phyloP scores from a whole-genome alignment of 2,113 vertebrate genomes.

The Heterotilapia buettikoferi region DNA sequence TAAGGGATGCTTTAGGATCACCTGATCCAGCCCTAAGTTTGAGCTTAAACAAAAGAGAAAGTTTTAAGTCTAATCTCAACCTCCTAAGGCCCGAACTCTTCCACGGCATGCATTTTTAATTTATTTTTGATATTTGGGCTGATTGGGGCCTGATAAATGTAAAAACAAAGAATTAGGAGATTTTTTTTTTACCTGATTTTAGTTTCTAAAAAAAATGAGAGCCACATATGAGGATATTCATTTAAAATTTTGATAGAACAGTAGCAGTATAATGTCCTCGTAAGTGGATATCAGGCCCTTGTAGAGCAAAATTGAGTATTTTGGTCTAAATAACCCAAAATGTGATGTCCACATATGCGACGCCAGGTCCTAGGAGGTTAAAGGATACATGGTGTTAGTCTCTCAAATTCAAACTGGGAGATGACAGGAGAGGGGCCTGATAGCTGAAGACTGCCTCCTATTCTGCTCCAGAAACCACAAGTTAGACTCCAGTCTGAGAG shows the following conservation, averaged over 20 bases:
- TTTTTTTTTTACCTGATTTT: not conserved
- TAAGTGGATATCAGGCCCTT: accelerated
- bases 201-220: accelerated
- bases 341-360: not conserved
- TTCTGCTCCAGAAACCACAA: not conserved
- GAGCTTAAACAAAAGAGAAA: not conserved
- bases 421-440: not conserved
- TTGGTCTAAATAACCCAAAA: not conserved
- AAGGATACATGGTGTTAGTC: not conserved
- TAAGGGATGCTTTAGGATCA: not conserved
- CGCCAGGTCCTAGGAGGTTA: not conserved
- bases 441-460: accelerated
- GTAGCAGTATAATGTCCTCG: accelerated
- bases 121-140: not conserved
- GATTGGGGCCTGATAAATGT: not conserved
- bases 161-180: not conserved
- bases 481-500: not conserved
- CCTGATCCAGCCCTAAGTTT: not conserved
- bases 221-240: not conserved
- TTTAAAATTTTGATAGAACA: accelerated
- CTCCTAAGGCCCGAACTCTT: not conserved
- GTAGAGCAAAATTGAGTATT: not conserved
- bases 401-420: not conserved
- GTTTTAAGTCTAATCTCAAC: not conserved
- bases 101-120: not conserved